Conservation (phyloP, 2,113 vertebrate genomes). For the Ameiurus melas region DNA sequence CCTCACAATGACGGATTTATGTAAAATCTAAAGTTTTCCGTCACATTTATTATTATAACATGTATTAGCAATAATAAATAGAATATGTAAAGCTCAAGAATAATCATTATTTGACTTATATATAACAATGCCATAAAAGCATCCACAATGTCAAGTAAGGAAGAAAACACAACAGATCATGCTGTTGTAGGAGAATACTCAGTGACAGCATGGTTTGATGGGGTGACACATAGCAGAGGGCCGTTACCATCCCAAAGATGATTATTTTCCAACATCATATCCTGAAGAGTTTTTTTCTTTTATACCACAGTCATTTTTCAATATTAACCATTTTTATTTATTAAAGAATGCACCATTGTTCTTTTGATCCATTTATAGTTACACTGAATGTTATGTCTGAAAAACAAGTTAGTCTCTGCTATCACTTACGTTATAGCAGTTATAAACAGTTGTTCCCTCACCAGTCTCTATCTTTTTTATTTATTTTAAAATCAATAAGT, state of each 20-base stretch:
- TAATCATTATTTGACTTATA: neutral
- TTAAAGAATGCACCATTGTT: neutral
- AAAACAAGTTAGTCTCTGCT: neutral
- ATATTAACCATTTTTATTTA: neutral
- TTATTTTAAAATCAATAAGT: neutral
- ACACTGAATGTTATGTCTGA: neutral
- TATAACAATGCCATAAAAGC: neutral
- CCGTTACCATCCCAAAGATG: neutral
- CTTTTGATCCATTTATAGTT: neutral
- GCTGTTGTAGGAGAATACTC: neutral
- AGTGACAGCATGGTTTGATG: neutral
- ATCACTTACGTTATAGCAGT: neutral
- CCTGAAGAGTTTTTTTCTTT: neutral
- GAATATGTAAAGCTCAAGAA: neutral
- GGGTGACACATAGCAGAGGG: neutral
- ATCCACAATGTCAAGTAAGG: neutral
- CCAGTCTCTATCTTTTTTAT: neutral
- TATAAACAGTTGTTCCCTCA: neutral
- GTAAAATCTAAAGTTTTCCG: neutral
- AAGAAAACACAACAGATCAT: neutral
- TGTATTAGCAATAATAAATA: neutral
- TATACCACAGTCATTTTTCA: neutral
- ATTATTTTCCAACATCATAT: neutral
- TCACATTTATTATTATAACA: neutral
- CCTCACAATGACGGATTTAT: neutral